phyloP scores from a whole-genome alignment of 2,113 vertebrate species.

The Crotalus tigris region DNA sequence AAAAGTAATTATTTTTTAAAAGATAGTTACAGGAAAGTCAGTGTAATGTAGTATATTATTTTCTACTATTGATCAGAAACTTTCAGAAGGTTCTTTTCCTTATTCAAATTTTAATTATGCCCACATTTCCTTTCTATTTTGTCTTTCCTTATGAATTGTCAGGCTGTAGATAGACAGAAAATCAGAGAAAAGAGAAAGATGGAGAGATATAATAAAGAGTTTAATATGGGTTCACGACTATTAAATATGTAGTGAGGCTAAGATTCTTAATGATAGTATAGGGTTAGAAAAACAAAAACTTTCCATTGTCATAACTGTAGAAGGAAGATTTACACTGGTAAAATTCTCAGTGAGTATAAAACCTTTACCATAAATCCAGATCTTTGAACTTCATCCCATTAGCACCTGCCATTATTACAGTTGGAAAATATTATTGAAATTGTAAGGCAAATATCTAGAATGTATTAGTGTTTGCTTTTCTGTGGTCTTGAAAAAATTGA shows the following conservation, averaged over 20 bases:
- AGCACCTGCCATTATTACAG: neutral
- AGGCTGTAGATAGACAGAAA: neutral
- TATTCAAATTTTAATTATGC: neutral
- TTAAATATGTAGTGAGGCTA: neutral
- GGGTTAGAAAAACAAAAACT: neutral
- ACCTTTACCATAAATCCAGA: neutral
- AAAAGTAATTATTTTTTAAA: neutral
- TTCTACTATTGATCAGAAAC: neutral
- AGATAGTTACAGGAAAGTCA: neutral
- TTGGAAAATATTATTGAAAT: neutral
- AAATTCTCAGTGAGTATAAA: neutral
- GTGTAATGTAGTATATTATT: neutral
- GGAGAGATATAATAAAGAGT: neutral
- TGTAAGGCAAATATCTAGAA: neutral
- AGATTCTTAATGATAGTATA: neutral
- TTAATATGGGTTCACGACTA: neutral
- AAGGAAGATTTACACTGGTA: neutral
- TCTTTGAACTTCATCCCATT: neutral
- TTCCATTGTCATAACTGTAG: neutral
- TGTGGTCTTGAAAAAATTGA: neutral
- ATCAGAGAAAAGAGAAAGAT: neutral
- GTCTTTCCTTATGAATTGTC: neutral
- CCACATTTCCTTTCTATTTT: neutral
- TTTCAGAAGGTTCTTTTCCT: neutral
- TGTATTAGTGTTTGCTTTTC: neutral